Conservation (phyloP, 2,888 invertebrate genomes). For the Diarsia mendica region DNA sequence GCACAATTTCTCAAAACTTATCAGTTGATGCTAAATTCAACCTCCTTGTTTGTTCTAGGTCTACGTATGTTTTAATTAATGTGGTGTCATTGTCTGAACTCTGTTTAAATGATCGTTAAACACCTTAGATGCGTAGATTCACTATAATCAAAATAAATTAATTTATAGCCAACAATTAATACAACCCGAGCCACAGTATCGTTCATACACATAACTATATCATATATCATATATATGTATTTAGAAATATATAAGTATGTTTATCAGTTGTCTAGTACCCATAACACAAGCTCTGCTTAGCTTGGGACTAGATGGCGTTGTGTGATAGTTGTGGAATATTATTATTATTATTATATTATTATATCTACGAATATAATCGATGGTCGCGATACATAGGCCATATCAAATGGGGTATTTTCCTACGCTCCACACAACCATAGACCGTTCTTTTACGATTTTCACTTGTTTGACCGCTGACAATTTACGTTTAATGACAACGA, state of each 20-base stretch:
- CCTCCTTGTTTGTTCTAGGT: slow-evolving; percentile 18
- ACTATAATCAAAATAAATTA: slow-evolving; percentile 52
- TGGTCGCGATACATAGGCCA: neutral
- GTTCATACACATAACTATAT: no score
- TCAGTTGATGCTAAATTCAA: slow-evolving; percentile 14
- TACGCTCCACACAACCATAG: neutral
- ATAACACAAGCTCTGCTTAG: no score
- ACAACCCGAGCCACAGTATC: neutral
- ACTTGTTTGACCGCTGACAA: slow-evolving; percentile 3
- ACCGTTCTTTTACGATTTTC: slow-evolving; percentile 17
- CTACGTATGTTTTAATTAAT: slow-evolving; percentile 36
- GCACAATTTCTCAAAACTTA: slow-evolving; percentile 42
- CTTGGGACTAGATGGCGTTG: no score
- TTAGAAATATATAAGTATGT: no score
- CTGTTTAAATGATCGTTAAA: slow-evolving; percentile 26
- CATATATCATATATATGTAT: no score
- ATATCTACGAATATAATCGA: slow-evolving; percentile 14
- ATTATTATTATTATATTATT: no score
- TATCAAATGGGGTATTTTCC: slow-evolving; percentile 25
- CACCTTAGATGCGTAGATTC: slow-evolving; percentile 14
- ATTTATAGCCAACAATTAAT: slow-evolving; percentile 53
- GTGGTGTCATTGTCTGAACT: slow-evolving; percentile 26
- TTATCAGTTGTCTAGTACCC: no score
- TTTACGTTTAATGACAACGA: slow-evolving; percentile 7
- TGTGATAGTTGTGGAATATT: no score